Evolutionary conservation across 1,140 invertebrate species (phyloP), one percentile per base, ranked within the genome.

Genomic region (Ips nitidus): DNA sequence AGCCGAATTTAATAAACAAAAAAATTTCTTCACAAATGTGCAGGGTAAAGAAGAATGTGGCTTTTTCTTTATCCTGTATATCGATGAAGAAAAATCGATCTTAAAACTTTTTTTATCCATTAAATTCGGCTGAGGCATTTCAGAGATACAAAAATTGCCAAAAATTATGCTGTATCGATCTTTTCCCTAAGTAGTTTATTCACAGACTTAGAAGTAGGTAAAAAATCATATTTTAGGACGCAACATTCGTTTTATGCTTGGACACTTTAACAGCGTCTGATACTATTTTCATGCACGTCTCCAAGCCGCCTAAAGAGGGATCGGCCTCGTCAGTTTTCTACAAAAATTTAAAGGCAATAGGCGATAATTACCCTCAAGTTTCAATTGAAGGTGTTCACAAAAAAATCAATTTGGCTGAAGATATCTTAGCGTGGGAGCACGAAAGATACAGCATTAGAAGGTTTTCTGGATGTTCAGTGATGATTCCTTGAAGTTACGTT

Each of bases 391-490:
- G 94, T 58, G 85, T 96, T 7, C 96, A 98, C 77, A 98, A 98
- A 81, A 99, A 98, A 84, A 98, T 99, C 72, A 98, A 98, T 84
- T 82, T 98, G n/a, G 94, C 94, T 1, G 94, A 98, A 60, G 93
- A 95, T 65, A 85, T 89, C 63, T 64, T 74, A 40, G 92, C 94
- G 0, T 99, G 97, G 97, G 97, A 99, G 80, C 98, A 99, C 78
- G 97, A 99, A 81, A 84, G 95, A 75, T 99, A 93, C 80, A 97
- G 94, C 78, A 95, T 98, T 74, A 87, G 93, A 69, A 85, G 95
- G 68, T 70, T 59, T 37, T 3, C 55, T 65, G 7, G 22, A 50
- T 22, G 22, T 22, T 22, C 22, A 22, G 22, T 22, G 22, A 22
- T 22, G 22, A 22, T 22, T 22, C 22, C 22, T 22, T 22, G 22